Base-by-base conservation (phyloP, 2,888 invertebrate genomes). In the Drosophila fungiperda region DNA sequence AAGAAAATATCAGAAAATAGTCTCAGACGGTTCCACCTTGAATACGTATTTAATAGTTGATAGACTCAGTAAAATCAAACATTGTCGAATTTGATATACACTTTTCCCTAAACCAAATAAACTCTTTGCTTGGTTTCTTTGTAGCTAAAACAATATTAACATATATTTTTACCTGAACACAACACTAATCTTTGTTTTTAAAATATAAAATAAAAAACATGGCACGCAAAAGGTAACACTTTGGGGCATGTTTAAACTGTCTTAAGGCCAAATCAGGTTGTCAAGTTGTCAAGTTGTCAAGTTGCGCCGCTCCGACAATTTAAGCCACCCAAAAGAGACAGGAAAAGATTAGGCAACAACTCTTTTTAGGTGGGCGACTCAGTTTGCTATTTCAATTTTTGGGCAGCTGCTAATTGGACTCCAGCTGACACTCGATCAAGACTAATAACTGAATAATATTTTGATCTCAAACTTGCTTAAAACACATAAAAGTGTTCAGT, bases 11-110 rank as follows among this genome's bases (percentile, higher is more conserved):
- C 23, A 69, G 63, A 45, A 57, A 57, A n/a, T 4, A 33, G n/a
- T 26, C 32, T 8, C 9, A 17, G 36, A 64, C 48, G 71, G 87
- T 89, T 85, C 85, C 89, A 85, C 85, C 85, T 87, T 87, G 76
- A 74, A 74, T 72, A 69, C 76, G 26, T 29, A 29, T 20, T 73
- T 87, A 89, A 89, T 80, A 38, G 87, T 54, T 53, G 68, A 60
- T 65, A 67, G 78, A 73, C 74, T 48, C 42, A 60, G 23, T 29
- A 45, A 53, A 60, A 20, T 32, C 53, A 59, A 23, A 15, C 7
- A 45, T 45, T 23, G 23, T 23, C 23, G 45, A 23, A 23, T 45
- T 45, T 15, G 3, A 1, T 23, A 45, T 2, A 45, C 23, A 4
- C 2, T 45, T 23, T 45, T 23, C 23, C 23, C 4, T 8, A 23